These are phyloP conservation scores for Tenualosa ilisha DNA, from an alignment of 2,797 vertebrate species.

Conservation along the genomic window DNA sequence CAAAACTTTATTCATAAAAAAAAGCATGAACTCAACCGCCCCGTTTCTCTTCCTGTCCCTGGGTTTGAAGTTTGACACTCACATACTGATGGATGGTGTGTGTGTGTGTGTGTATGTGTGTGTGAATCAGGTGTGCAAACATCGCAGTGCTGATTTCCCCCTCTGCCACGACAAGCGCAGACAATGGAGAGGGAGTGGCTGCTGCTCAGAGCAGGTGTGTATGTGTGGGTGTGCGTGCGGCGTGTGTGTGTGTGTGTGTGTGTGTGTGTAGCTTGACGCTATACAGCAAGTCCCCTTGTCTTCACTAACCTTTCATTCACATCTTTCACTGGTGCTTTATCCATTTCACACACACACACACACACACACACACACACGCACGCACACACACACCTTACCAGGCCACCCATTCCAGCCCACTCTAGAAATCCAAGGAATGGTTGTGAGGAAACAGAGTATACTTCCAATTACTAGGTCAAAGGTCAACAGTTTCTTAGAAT, in stretches of 20 bases:
- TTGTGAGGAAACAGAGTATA: neutral
- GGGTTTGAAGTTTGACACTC: constrained; percentile 58
- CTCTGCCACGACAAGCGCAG: constrained; percentile 52
- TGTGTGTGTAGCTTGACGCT: neutral
- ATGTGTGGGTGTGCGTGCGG: neutral
- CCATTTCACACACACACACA: constrained; percentile 20
- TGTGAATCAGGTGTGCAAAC: constrained; percentile 64
- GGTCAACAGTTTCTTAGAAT: neutral
- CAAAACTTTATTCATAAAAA: constrained; percentile 56
- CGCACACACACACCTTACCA: neutral
- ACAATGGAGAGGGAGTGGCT: constrained; percentile 46
- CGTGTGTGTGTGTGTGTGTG: constrained; percentile 31
- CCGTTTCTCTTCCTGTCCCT: constrained; percentile 28
- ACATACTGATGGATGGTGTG: constrained; percentile 59
- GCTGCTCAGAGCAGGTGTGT: neutral
- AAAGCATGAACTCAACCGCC: neutral
- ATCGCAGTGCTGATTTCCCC: constrained; percentile 53
- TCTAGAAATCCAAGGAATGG: neutral
- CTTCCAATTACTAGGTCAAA: neutral
- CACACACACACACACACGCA: constrained; percentile 6
- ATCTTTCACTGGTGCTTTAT: neutral
- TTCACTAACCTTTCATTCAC: neutral
- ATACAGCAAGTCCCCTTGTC: neutral
- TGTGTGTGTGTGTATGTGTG: constrained; percentile 7
- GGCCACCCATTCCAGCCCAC: neutral